Evolutionary conservation across 2,888 invertebrate species (phyloP).

Genomic region (Epinotia brunnichana): DNA sequence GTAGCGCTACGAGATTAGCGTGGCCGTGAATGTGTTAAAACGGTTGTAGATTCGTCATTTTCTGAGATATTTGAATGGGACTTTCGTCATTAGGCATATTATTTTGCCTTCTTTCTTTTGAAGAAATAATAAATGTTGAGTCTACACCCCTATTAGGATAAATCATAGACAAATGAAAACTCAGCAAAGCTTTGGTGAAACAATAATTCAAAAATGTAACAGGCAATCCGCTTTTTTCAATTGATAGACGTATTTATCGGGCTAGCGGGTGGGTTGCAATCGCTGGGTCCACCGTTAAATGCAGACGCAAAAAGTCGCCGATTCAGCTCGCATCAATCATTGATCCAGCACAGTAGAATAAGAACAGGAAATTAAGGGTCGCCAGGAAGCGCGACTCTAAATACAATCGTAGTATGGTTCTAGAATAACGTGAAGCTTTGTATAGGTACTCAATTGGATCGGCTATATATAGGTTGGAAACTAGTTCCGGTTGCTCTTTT

Average conservation of each 20-base stretch:
- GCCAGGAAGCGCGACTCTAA: background rate
- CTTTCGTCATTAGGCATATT: too few species aligned
- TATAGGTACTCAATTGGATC: too few species aligned
- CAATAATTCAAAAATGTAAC: background rate
- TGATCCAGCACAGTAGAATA: conserved; percentile 2
- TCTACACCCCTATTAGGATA: too few species aligned
- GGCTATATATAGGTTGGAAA: too few species aligned
- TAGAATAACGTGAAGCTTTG: background rate
- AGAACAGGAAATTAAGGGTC: too few species aligned
- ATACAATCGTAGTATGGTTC: background rate
- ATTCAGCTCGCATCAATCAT: conserved; percentile 22
- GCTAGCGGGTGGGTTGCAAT: background rate
- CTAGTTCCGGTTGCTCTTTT: too few species aligned
- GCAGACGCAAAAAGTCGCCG: conserved; percentile 22
- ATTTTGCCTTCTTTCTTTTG: too few species aligned
- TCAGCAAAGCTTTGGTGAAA: background rate
- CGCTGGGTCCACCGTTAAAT: background rate
- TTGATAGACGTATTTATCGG: conserved; percentile 2
- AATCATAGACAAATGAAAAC: background rate
- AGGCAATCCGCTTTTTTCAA: background rate
- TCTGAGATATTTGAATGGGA: too few species aligned
- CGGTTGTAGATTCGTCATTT: too few species aligned
- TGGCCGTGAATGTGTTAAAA: too few species aligned
- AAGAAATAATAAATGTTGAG: too few species aligned
- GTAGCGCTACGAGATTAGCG: too few species aligned